phyloP scores from a whole-genome alignment of 92 coral and sea anemone genomes.

The Palythoa grandiflora region DNA sequence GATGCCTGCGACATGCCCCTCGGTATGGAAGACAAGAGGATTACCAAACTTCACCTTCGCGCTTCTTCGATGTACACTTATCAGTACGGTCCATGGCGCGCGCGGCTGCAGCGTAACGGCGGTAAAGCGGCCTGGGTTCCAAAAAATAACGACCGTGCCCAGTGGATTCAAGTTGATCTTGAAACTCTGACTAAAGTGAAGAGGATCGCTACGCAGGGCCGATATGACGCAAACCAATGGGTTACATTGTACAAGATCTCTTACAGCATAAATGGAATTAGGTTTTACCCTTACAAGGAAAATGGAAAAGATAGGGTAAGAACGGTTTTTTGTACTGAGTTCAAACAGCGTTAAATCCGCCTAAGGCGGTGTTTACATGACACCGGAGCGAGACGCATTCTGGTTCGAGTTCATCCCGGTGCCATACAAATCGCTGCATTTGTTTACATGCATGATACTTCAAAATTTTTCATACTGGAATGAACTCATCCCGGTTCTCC shows the following conservation, averaged over 20 bases:
- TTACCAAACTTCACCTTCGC: constrained; percentile 72
- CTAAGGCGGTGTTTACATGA: no score
- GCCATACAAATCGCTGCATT: no score
- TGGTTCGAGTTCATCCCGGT: no score
- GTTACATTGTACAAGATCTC: constrained; percentile 73
- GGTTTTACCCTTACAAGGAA: constrained; percentile 73
- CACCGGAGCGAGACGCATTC: no score
- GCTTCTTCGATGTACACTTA: constrained; percentile 78
- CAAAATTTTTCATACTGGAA: no score
- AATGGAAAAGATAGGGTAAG: constrained; percentile 69
- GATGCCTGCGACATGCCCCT: constrained; percentile 87
- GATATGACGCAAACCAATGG: constrained; percentile 84
- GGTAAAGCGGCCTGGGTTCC: constrained; percentile 33
- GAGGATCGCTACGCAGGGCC: constrained; percentile 84
- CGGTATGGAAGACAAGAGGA: constrained; percentile 82
- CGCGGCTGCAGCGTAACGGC: constrained; percentile 77
- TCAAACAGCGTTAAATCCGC: no score
- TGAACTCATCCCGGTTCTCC: no score
- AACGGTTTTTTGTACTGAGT: not conserved
- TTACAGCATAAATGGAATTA: constrained; percentile 69
- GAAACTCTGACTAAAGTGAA: constrained; percentile 75
- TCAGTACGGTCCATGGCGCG: constrained; percentile 86
- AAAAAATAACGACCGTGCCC: constrained; percentile 67
- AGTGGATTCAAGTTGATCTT: constrained; percentile 84
- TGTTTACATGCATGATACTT: no score